Conservation (phyloP, 1,140 invertebrate species). For the Temnothorax longispinosus region DNA sequence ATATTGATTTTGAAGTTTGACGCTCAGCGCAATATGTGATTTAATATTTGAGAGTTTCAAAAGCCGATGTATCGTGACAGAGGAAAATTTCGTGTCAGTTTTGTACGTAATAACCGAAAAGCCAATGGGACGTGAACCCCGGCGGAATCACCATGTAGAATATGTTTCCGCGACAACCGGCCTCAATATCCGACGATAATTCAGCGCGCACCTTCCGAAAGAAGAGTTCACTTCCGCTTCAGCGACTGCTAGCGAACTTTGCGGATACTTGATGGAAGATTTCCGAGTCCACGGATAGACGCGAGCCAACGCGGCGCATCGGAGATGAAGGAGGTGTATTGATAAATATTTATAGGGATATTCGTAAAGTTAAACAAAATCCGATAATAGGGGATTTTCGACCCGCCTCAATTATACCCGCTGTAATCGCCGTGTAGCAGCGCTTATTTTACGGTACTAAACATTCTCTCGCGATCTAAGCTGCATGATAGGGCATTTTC, state of each 20-base stretch:
- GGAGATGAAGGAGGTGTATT: conserved; percentile 21
- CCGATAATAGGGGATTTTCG: conserved; percentile 66
- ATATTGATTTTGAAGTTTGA: conserved; percentile 14
- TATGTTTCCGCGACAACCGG: conserved; percentile 19
- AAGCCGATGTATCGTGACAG: background rate
- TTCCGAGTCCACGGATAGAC: background rate
- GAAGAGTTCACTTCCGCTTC: conserved; percentile 14
- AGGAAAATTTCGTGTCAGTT: conserved; percentile 11
- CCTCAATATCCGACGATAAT: conserved; percentile 37
- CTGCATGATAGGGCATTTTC: conserved; percentile 30
- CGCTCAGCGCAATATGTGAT: background rate
- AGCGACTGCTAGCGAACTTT: background rate
- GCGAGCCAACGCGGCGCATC: background rate
- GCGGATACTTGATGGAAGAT: background rate
- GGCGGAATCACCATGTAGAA: background rate
- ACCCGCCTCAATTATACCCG: conserved; percentile 21
- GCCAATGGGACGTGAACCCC: background rate
- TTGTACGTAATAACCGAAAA: conserved; percentile 3
- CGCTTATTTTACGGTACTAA: conserved; percentile 21
- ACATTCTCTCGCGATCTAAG: conserved; percentile 11
- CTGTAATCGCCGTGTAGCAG: conserved; percentile 42
- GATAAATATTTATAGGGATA: conserved; percentile 71
- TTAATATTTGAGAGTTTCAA: conserved; percentile 35
- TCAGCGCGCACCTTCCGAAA: conserved; percentile 32
- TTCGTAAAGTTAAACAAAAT: conserved; percentile 69